phyloP scores from a whole-genome alignment of 2,113 vertebrate species.

The Xenotilapia caudafasciata region DNA sequence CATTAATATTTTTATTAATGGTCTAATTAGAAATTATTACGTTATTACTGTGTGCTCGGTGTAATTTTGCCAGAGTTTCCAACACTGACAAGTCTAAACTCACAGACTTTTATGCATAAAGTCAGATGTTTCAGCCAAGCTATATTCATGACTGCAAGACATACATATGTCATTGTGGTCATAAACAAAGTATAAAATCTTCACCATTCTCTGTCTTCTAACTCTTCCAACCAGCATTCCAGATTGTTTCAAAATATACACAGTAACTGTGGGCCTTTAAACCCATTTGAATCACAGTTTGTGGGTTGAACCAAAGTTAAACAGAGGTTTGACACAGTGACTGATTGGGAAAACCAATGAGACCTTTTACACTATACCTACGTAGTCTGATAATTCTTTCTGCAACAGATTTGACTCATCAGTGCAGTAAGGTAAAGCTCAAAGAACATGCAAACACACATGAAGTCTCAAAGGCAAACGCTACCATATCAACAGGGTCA shows the following conservation, averaged over 20 bases:
- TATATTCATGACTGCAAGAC: background rate
- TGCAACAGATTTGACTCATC: background rate
- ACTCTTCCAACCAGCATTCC: background rate
- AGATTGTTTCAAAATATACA: background rate
- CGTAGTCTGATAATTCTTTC: conserved; percentile 3
- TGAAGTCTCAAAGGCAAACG: background rate
- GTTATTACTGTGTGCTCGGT: background rate
- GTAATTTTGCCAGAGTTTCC: background rate
- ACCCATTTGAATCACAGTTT: conserved; percentile 13
- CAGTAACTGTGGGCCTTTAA: background rate
- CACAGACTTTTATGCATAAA: background rate
- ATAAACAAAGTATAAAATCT: background rate
- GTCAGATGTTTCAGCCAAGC: background rate
- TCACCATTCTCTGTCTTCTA: background rate
- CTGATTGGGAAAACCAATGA: conserved; percentile 14
- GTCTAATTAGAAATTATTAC: background rate
- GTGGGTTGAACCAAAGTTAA: conserved; percentile 33
- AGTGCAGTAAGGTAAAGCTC: background rate
- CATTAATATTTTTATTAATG: background rate
- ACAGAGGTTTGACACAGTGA: conserved; percentile 12
- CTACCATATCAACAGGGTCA: background rate
- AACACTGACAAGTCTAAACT: background rate
- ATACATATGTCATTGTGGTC: background rate
- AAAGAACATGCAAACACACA: background rate
- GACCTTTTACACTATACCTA: conserved; percentile 7